phyloP scores from a whole-genome alignment of 1,140 invertebrate genomes.

The Drosophila lacertosa region DNA sequence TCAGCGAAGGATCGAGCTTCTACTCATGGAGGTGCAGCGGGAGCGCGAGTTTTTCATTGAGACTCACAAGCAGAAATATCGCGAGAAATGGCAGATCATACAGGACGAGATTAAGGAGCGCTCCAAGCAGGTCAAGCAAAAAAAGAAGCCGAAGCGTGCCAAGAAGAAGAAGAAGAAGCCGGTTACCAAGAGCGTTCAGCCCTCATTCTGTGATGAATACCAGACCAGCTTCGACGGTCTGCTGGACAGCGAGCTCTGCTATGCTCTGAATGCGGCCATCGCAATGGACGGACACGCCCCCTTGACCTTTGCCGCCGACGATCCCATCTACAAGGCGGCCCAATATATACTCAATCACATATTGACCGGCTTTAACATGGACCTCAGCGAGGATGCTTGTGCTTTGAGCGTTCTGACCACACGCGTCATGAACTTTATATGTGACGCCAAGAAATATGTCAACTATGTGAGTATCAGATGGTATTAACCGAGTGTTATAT shows the following conservation, averaged over 20 bases:
- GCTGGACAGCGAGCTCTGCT: constrained; percentile 67
- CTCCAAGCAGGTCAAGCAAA: constrained; percentile 5
- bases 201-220: constrained; percentile 66
- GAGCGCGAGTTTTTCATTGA: constrained; percentile 65
- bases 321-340: constrained; percentile 80
- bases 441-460: constrained; percentile 78
- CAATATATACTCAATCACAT: constrained; percentile 73
- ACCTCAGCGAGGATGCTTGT: constrained; percentile 68
- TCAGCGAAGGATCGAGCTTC: constrained; percentile 53
- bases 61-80: constrained; percentile 53
- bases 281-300: constrained; percentile 56
- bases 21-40: constrained; percentile 51
- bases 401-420: constrained; percentile 35
- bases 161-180: constrained; percentile 35
- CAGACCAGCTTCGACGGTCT: constrained; percentile 65
- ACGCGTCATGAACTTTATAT: constrained; percentile 65
- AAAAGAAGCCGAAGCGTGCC: constrained; percentile 32
- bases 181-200: neutral
- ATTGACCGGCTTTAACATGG: constrained; percentile 55
- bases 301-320: constrained; percentile 58
- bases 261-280: constrained; percentile 74
- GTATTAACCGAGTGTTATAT: too few relatives aligned
- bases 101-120: constrained; percentile 66
- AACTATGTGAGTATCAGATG: constrained; percentile 55
- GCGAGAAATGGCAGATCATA: constrained; percentile 64